Percentiles rank a stretch among this genome's conserved stretches.
Evolutionary conservation across 2,113 vertebrate genomes (phyloP).

Genomic region (Rhinoptilus africanus): DNA sequence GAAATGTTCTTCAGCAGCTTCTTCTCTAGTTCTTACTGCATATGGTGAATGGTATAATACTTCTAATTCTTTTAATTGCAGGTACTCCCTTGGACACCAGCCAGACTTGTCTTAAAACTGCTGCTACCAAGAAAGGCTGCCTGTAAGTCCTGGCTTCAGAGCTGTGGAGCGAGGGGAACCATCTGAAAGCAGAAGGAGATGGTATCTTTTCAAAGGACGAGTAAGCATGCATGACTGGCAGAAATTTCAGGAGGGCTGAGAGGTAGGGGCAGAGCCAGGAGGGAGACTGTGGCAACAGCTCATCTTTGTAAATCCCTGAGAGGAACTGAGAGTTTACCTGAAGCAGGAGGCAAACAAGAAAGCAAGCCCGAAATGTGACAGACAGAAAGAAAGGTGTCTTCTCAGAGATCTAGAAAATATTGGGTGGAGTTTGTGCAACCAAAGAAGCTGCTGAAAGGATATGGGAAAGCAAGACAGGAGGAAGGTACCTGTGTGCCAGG

Average conservation of each 20-base stretch:
- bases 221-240: neutral
- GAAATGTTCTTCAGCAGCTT: neutral
- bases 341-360: neutral
- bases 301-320: neutral
- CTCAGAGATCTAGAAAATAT: neutral
- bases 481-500: neutral
- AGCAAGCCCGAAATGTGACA: neutral
- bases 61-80: neutral
- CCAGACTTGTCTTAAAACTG: neutral
- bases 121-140: neutral
- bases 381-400: neutral
- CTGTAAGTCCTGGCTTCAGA: neutral
- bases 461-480: neutral
- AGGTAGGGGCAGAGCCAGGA: neutral
- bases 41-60: neutral
- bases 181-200: neutral
- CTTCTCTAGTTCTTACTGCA: neutral
- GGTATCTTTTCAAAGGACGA: neutral
- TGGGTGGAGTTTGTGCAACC: neutral
- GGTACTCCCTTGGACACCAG: neutral
- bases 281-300: neutral
- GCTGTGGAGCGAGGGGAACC: neutral
- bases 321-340: neutral
- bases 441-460: neutral
- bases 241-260: neutral